Evolutionary conservation across 2,888 invertebrate genomes (phyloP), one percentile per base, ranked within the genome.

Genomic region (Teinopalpus imperialis): DNA sequence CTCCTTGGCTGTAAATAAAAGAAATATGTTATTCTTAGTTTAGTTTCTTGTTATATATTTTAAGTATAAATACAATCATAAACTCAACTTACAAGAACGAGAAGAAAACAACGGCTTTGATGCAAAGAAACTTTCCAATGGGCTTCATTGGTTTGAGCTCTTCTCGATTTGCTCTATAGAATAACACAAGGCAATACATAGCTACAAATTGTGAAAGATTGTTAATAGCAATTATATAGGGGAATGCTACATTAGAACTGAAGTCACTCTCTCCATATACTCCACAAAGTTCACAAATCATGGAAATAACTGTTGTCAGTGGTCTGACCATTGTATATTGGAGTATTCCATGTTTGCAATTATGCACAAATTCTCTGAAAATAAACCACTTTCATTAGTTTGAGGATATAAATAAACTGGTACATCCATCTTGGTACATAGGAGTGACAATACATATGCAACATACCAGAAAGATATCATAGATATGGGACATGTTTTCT

Each of bases 41-140:
- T n/a, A n/a, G n/a, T n/a, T n/a, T n/a, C n/a, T n/a, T n/a, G n/a
- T n/a, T n/a, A n/a, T n/a, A n/a, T n/a, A n/a, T n/a, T n/a, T n/a
- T n/a, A n/a, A n/a, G n/a, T n/a, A n/a, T n/a, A n/a, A n/a, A n/a
- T n/a, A 32, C 0, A 13, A 30, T 16, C 24, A 32, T 23, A 31
- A 35, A 20, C n/a, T n/a, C n/a, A 26, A 92, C 96, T 94, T 92
- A 98, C 98, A 98, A 98, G 86, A 98, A 98, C 32, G 98, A 98
- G 76, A 98, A 97, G 90, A 98, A 98, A 13, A 98, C 97, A 42
- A 98, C 98, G 56, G 97, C 97, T 88, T 98, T 98, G 60, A 98
- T 98, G 79, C 98, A 98, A 40, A 98, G 89, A 86, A 98, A 98
- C 82, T 98, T 98, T 32, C 97, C 95, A 54, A 98, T 91, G 0